Conservation (phyloP, 2,797 vertebrate species). For the Xiphophorus birchmanni region DNA sequence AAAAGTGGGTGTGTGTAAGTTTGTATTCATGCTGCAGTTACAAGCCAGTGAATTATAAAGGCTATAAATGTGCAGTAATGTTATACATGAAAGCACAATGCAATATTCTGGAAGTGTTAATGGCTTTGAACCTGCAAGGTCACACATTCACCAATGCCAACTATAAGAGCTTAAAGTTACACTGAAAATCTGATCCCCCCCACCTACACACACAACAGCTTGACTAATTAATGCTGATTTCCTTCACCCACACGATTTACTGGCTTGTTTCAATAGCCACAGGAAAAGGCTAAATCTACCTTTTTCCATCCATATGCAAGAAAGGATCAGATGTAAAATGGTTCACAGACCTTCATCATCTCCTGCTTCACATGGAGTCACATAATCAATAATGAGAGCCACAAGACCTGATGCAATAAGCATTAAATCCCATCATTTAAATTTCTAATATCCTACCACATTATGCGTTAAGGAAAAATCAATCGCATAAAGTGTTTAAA, state of each 20-base stretch:
- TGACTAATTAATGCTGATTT: slow-evolving; percentile 20
- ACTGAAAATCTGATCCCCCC: not conserved
- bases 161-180: slow-evolving; percentile 8
- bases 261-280: slow-evolving; percentile 19
- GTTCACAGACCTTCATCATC: slow-evolving; percentile 25
- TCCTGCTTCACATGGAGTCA: slow-evolving; percentile 26
- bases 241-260: slow-evolving; percentile 9
- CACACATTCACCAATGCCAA: slow-evolving; percentile 33
- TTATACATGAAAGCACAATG: slow-evolving; percentile 33
- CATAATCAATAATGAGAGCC: slow-evolving; percentile 51
- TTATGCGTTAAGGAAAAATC: slow-evolving; percentile 24
- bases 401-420: slow-evolving; percentile 10
- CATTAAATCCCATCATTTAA: slow-evolving; percentile 20
- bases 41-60: slow-evolving; percentile 1
- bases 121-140: slow-evolving; percentile 44
- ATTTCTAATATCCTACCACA: slow-evolving; percentile 21
- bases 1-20: not conserved
- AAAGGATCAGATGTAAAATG: slow-evolving; percentile 28
- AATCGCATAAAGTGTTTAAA: slow-evolving; percentile 17
- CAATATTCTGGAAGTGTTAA: slow-evolving; percentile 39
- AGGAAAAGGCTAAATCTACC: slow-evolving; percentile 41
- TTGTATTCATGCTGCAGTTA: slow-evolving; percentile 17
- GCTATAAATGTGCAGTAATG: slow-evolving; percentile 28
- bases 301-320: slow-evolving; percentile 31
- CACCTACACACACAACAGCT: not conserved